Evolutionary conservation across 2,888 invertebrate genomes (phyloP).

Genomic region (Meganola albula): DNA sequence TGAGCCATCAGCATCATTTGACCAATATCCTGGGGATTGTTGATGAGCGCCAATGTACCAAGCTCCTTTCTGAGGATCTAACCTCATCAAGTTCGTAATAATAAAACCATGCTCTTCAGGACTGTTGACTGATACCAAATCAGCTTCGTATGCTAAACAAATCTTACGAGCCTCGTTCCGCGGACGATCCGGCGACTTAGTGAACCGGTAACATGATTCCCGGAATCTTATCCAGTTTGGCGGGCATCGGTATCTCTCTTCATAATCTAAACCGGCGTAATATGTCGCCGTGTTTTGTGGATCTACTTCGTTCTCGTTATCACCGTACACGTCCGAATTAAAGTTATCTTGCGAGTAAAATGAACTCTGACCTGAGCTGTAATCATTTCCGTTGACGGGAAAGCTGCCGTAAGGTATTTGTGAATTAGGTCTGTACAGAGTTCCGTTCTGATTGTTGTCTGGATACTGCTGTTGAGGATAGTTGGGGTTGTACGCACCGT

Average conservation of each 20-base stretch:
- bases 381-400: constrained; percentile 58
- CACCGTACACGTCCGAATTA: constrained; percentile 50
- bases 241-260: constrained; percentile 82
- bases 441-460: constrained; percentile 46
- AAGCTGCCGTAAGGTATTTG: constrained; percentile 66
- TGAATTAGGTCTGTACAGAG: constrained; percentile 49
- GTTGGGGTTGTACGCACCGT: constrained; percentile 49
- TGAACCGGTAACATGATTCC: constrained; percentile 92
- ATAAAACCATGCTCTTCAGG: constrained; percentile 93
- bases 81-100: constrained; percentile 85
- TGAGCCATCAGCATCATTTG: constrained; percentile 89
- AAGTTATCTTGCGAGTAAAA: constrained; percentile 56
- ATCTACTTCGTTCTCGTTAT: constrained; percentile 58
- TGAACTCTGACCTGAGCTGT: constrained; percentile 54
- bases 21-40: constrained; percentile 85
- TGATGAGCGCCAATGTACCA: constrained; percentile 93
- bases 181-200: constrained; percentile 88
- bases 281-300: constrained; percentile 57
- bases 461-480: constrained; percentile 49
- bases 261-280: constrained; percentile 64
- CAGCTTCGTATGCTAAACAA: constrained; percentile 89
- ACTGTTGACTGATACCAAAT: constrained; percentile 87
- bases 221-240: constrained; percentile 90
- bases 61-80: constrained; percentile 90
- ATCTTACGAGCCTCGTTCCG: constrained; percentile 89